Base-by-base conservation (phyloP, 2,888 invertebrate species). In the Caenorhabditis uteleia region DNA sequence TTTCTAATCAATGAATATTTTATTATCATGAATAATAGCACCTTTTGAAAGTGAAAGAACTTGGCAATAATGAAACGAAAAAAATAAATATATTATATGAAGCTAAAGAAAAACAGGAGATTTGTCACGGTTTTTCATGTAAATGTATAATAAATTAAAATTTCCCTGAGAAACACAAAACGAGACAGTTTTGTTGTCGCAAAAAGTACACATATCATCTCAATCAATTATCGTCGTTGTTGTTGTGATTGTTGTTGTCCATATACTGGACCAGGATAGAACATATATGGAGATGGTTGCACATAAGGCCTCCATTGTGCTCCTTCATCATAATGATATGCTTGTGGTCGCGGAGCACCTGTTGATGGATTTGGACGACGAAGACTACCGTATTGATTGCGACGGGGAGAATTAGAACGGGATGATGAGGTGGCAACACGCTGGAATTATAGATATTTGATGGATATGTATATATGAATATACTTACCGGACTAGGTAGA, bases 241-340 rank as follows among this genome's bases (percentile, higher is more conserved):
- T n/a, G n/a, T n/a, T n/a, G n/a, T n/a, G n/a, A n/a, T n/a, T n/a
- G 40, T 12, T 2, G 49, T 47, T 61, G 61, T 31, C 62, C 62
- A 25, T 64, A 62, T 40, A 47, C 56, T 23, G 62, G 51, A 47
- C 66, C 66, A 4, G 62, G 59, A 42, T 70, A 70, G 42, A 62
- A 70, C 38, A 66, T 53, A 38, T 56, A 66, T 1, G 70, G 70
- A 5, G 62, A 62, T 31, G 69, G 65, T 29, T 62, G 70, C 23
- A 70, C 62, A 42, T 57, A 70, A 10, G 70, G 66, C 26, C 66
- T 51, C 70, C 70, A 70, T 34, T 69, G 69, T 20, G 56, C 53
- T 7, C 57, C 51, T 29, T 64, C 62, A 18, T 57, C 62, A 33
- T 57, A 57, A 39, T 64, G 57, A 48, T 47, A 53, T 10, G 56